These are phyloP conservation scores for Elephantulus edwardii DNA, from an alignment of 2,113 vertebrate species.

Conservation along the genomic window DNA sequence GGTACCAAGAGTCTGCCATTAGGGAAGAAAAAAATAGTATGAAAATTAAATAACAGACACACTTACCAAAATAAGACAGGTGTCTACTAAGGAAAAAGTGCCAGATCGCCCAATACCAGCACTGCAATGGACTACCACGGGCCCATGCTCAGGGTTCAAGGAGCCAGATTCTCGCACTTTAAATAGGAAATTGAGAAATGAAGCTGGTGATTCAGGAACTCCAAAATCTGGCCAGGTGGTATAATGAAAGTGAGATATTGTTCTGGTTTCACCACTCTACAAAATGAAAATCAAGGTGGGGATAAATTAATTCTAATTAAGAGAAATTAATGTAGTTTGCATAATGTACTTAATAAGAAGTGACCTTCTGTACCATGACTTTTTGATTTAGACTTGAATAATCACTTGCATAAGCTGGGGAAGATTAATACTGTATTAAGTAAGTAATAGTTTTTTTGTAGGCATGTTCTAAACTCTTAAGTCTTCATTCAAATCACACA, in stretches of 20 bases:
- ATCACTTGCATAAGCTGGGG: neutral
- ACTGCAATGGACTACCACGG: constrained; percentile 95
- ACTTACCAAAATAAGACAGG: constrained; percentile 96
- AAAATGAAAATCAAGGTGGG: constrained; percentile 70
- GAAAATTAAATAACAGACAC: neutral
- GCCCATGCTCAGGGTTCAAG: constrained; percentile 89
- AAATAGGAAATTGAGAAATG: constrained; percentile 97
- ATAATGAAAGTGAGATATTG: constrained; percentile 98
- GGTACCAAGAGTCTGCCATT: too few relatives aligned
- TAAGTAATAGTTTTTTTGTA: neutral
- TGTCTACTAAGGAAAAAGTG: constrained; percentile 96
- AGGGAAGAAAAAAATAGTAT: constrained; percentile 20
- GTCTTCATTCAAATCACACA: neutral
- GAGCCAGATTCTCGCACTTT: constrained; percentile 95
- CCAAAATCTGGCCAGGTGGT: constrained; percentile 99
- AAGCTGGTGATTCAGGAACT: constrained; percentile 97
- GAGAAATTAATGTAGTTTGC: constrained; percentile 49
- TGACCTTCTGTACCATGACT: neutral
- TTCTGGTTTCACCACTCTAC: constrained; percentile 92
- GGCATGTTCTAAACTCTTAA: neutral
- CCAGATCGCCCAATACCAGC: constrained; percentile 97
- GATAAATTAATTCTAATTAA: constrained; percentile 43
- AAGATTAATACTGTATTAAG: constrained; percentile 20
- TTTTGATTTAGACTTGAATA: constrained; percentile 23
- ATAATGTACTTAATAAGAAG: neutral